phyloP scores from a whole-genome alignment of 2,113 vertebrate species.

The Dromaius novaehollandiae region DNA sequence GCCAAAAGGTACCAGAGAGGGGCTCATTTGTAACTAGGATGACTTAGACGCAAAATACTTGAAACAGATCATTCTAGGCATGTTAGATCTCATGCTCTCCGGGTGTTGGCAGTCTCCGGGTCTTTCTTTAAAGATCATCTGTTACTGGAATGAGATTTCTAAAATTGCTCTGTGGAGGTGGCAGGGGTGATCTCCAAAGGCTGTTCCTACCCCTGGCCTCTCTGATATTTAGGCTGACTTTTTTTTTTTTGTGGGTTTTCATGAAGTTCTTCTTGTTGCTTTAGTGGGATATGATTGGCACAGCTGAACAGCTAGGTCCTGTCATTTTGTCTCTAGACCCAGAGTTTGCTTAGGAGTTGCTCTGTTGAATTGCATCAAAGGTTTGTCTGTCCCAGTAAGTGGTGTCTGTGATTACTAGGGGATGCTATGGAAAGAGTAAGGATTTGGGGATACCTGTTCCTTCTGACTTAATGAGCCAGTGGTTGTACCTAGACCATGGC shows the following conservation, averaged over 20 bases:
- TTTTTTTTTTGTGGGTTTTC: neutral
- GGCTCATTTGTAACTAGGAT: neutral
- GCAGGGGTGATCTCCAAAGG: fast-evolving
- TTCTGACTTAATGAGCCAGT: neutral
- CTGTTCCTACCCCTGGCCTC: neutral
- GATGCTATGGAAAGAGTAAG: neutral
- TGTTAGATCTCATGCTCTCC: neutral
- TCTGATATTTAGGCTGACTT: neutral
- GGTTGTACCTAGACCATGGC: neutral
- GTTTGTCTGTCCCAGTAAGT: neutral
- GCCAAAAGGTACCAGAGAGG: neutral
- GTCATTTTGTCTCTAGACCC: neutral
- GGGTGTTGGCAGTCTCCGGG: neutral
- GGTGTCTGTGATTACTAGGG: neutral
- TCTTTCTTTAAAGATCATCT: neutral
- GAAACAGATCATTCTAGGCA: neutral
- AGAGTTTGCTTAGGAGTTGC: neutral
- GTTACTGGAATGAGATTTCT: neutral
- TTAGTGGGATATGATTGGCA: neutral
- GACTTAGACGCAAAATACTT: neutral
- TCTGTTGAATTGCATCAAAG: neutral
- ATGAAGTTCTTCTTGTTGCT: neutral
- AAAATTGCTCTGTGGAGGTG: neutral
- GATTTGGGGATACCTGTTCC: neutral
- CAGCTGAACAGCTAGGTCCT: neutral